phyloP scores from a whole-genome alignment of 2,888 invertebrate species.

The Trissolcus japonicus region DNA sequence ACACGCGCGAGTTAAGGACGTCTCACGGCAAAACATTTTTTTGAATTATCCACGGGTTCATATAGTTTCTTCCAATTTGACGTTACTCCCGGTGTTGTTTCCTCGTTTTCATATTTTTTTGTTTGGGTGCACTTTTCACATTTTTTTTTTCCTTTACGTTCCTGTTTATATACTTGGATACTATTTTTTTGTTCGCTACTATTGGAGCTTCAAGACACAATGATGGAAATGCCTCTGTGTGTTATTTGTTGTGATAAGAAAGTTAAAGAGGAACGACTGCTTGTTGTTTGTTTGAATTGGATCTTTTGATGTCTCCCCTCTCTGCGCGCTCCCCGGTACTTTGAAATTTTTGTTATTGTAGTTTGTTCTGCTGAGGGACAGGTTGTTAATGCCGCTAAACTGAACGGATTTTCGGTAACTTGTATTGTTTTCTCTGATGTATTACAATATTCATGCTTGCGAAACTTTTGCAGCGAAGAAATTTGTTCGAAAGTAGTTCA shows the following conservation, averaged over 20 bases:
- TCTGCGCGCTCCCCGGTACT: neutral
- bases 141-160: slow-evolving; percentile 1
- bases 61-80: neutral
- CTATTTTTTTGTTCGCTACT: slow-evolving; percentile 11
- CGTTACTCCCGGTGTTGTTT: neutral
- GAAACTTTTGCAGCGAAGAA: neutral
- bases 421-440: slow-evolving; percentile 18
- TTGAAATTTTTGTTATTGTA: slow-evolving; percentile 46
- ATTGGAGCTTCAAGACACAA: slow-evolving; percentile 46
- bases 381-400: slow-evolving; percentile 35
- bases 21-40: slow-evolving; percentile 22
- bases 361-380: slow-evolving; percentile 37
- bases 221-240: slow-evolving; percentile 42
- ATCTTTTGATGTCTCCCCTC: slow-evolving; percentile 43
- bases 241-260: slow-evolving; percentile 52
- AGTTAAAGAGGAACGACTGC: slow-evolving; percentile 31
- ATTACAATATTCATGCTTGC: neutral
- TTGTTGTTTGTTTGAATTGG: slow-evolving; percentile 47
- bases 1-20: slow-evolving; percentile 21
- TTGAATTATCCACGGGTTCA: neutral
- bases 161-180: neutral
- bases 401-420: slow-evolving; percentile 16
- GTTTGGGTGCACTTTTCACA: neutral
- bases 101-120: neutral
- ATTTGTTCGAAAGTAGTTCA: neutral